Evolutionary conservation across 2,888 invertebrate species (phyloP), one percentile per base, ranked within the genome.

Genomic region (Diogma glabrata): DNA sequence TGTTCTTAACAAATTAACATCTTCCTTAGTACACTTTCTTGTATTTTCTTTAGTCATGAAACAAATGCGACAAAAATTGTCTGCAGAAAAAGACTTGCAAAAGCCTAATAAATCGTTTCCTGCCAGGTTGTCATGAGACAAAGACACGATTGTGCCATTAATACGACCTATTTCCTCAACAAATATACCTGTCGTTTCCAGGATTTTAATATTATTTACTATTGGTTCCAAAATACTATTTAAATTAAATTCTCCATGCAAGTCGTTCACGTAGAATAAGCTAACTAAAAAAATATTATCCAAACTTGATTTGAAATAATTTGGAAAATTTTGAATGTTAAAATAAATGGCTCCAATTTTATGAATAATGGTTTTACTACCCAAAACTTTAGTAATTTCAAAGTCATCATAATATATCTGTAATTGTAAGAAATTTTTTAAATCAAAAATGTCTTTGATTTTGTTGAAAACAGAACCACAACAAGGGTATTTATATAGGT

Each of bases 261-360:
- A 24, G 23, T 46, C 46, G 23, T 23, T 22, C 14, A 12, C 46
- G 14, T 46, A 22, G 14, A 33, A 33, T 4, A 33, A 14, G 14
- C 33, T n/a, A 4, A 16, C 38, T 4, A 38, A 16, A 16, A 38
- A 28, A 7, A 47, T 47, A 16, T 47, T 14, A 10, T 28, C 23
- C n/a, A 47, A 23, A 6, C 17, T 47, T 8, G 28, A 47, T 17
- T 47, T 28, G 10, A 28, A 23, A 2, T 16, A 12, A 47, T 16
- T 10, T 12, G 47, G 47, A 17, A 6, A 26, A 47, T 47, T 47
- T 23, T 14, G 16, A 28, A 47, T 28, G 9, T 16, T 47, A 47
- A 47, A 47, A 28, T 47, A 47, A 4, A 47, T 19, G 5, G 28
- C 47, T 4, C 47, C 28, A n/a, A 47, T 16, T 17, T 47, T 47